phyloP scores from a whole-genome alignment of 2,113 vertebrate genomes.

The Perccottus glenii region DNA sequence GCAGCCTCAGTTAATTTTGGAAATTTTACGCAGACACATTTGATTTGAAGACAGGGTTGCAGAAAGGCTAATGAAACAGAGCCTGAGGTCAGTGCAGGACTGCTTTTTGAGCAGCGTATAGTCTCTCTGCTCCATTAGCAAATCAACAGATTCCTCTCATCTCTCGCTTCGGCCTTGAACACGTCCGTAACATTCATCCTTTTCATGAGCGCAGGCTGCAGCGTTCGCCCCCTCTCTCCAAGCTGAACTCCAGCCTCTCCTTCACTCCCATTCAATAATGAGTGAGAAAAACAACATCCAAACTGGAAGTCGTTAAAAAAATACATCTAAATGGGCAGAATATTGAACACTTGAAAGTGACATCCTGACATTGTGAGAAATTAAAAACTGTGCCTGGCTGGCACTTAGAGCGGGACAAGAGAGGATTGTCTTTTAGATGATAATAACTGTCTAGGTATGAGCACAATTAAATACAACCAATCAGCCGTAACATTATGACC shows the following conservation, averaged over 20 bases:
- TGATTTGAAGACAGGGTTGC: constrained; percentile 6
- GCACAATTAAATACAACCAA: background rate
- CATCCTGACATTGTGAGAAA: constrained; percentile 36
- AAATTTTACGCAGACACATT: too few relatives aligned
- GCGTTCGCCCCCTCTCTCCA: constrained; percentile 33
- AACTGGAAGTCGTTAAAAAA: constrained; percentile 40
- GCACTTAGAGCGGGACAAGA: constrained; percentile 10
- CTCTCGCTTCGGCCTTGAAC: constrained; percentile 62
- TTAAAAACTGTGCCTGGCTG: constrained; percentile 28
- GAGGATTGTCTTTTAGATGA: background rate
- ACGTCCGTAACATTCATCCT: constrained; percentile 55
- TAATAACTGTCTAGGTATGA: background rate
- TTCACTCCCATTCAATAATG: constrained; percentile 33
- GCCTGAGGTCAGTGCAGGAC: constrained; percentile 38
- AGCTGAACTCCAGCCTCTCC: constrained; percentile 40
- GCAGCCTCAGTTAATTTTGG: background rate
- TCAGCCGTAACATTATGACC: too few relatives aligned
- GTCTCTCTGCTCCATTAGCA: constrained; percentile 61
- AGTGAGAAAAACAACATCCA: constrained; percentile 15
- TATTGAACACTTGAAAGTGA: constrained; percentile 35
- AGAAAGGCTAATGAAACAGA: constrained; percentile 1
- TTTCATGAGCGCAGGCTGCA: constrained; percentile 36
- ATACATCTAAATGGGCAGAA: constrained; percentile 27
- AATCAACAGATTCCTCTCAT: constrained; percentile 67
- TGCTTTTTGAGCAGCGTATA: constrained; percentile 34